Conservation (phyloP, 2,113 vertebrate genomes). For the Tyrannus savana region DNA sequence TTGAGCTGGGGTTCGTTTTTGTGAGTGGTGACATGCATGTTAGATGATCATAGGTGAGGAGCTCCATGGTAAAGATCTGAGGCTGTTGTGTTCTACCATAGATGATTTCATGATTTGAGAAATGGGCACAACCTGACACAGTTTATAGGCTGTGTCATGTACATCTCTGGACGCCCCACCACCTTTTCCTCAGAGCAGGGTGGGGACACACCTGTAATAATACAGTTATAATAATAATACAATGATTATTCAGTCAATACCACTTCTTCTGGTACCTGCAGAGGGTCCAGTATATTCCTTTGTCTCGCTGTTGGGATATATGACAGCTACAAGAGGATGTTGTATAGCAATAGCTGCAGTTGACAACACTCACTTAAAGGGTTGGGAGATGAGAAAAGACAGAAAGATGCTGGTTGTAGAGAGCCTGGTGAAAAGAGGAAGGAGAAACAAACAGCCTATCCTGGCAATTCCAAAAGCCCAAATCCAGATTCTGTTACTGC, state of each 20-base stretch:
- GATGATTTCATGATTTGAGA: not conserved
- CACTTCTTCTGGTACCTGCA: not conserved
- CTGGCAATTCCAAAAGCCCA: not conserved
- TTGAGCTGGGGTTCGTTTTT: not conserved
- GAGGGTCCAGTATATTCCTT: not conserved
- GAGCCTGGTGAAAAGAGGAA: not conserved
- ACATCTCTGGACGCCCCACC: not conserved
- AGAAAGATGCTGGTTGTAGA: not conserved
- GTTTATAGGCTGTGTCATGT: not conserved
- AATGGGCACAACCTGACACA: not conserved
- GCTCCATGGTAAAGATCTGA: not conserved
- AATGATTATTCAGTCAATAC: not conserved
- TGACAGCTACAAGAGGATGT: not conserved
- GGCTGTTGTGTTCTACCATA: not conserved
- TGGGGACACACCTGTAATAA: not conserved
- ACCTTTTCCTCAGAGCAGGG: not conserved
- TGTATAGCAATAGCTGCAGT: not conserved
- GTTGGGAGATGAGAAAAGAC: not conserved
- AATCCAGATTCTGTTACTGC: not conserved
- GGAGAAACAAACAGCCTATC: not conserved
- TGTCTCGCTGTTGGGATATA: not conserved
- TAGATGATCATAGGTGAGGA: not conserved
- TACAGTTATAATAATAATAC: not conserved
- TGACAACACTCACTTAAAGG: fast-evolving
- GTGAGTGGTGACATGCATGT: fast-evolving